Conservation (phyloP, 2,888 invertebrate species). For the Trichogramma dendrolimi region DNA sequence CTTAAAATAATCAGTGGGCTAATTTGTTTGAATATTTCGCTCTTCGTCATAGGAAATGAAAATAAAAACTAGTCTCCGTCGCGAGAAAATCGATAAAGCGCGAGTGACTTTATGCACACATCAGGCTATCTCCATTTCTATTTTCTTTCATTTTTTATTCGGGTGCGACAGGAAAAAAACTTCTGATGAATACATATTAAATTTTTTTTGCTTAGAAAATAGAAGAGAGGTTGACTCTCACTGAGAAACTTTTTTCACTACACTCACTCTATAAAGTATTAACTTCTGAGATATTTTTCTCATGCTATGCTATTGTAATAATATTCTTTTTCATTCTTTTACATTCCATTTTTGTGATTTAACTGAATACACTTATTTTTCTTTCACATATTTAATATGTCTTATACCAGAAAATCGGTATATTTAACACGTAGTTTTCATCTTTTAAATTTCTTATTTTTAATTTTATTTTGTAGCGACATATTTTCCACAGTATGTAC, state of each 20-base stretch:
- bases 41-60: too few species aligned
- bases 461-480: slow-evolving; percentile 18
- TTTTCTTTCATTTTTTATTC: neutral
- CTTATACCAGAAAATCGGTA: slow-evolving; percentile 24
- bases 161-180: slow-evolving; percentile 15
- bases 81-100: slow-evolving; percentile 23
- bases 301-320: slow-evolving; percentile 20
- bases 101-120: slow-evolving; percentile 25
- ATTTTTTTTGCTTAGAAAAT: slow-evolving; percentile 22
- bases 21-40: too few species aligned
- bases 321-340: slow-evolving; percentile 7
- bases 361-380: slow-evolving; percentile 21
- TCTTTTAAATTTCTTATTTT: slow-evolving; percentile 26
- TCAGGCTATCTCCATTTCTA: slow-evolving; percentile 17
- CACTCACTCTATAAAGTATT: slow-evolving; percentile 30
- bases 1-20: too few species aligned
- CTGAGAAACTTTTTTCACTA: slow-evolving; percentile 28
- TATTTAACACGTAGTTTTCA: slow-evolving; percentile 23
- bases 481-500: slow-evolving; percentile 13
- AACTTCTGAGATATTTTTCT: slow-evolving; percentile 4
- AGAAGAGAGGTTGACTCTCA: slow-evolving; percentile 28
- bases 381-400: slow-evolving; percentile 30
- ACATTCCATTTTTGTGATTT: slow-evolving; percentile 3
- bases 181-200: slow-evolving; percentile 13
- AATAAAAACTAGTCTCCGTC: too few species aligned